These are phyloP conservation scores for Hiodon alosoides DNA, from an alignment of 2,113 vertebrate species.

Conservation along the genomic window DNA sequence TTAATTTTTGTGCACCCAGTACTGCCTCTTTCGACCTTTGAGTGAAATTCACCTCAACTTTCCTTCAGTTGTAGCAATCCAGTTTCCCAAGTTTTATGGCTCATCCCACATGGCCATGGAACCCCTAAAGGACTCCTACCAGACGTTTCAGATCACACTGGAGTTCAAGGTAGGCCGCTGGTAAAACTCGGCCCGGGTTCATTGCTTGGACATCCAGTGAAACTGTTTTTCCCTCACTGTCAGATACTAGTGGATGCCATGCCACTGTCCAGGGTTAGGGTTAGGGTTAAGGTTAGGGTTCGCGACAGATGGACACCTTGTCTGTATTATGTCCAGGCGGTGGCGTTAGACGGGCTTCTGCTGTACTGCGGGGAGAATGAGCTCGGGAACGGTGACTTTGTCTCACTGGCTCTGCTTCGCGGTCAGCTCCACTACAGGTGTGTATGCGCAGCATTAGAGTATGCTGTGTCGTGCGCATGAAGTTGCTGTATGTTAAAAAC, in stretches of 20 bases:
- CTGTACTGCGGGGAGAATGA: slow-evolving; percentile 93
- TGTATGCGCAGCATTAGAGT: slow-evolving; percentile 11
- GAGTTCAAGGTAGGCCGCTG: slow-evolving; percentile 82
- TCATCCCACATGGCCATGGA: slow-evolving; percentile 93
- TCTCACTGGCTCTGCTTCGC: slow-evolving; percentile 74
- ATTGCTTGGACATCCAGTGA: too few relatives aligned
- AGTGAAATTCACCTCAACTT: slow-evolving; percentile 22
- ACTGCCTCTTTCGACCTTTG: neutral
- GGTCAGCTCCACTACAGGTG: slow-evolving; percentile 86
- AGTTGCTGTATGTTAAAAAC: neutral
- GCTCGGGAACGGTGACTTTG: slow-evolving; percentile 81
- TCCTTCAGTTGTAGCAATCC: slow-evolving; percentile 71
- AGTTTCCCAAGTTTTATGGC: slow-evolving; percentile 86
- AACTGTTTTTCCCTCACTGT: too few relatives aligned
- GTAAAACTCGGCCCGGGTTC: neutral
- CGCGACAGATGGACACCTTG: slow-evolving; percentile 14
- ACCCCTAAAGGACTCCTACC: slow-evolving; percentile 90
- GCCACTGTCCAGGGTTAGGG: neutral
- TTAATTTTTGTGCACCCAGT: neutral
- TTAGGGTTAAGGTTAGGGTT: neutral
- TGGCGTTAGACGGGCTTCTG: slow-evolving; percentile 81
- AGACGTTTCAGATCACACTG: slow-evolving; percentile 84
- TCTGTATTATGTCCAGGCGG: slow-evolving; percentile 61
- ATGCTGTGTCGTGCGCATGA: neutral
- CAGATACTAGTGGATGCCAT: too few relatives aligned